phyloP scores from a whole-genome alignment of 30 jellyfish, hydroid and myxozoan genomes.

The Morbakka virulenta region DNA sequence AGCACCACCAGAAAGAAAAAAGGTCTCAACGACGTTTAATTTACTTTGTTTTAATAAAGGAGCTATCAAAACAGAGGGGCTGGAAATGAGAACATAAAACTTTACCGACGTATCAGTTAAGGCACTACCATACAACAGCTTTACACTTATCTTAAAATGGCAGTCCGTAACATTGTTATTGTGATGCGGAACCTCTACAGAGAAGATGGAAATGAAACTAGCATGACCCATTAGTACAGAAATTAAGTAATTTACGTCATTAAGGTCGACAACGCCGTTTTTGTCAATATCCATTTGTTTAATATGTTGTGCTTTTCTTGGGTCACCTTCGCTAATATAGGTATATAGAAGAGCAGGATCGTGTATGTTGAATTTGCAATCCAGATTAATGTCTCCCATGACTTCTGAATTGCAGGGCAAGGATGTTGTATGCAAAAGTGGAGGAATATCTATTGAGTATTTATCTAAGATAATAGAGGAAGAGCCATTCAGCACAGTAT shows the following conservation, averaged over 20 bases:
- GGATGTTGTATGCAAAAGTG: slow-evolving; percentile 25
- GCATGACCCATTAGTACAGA: slow-evolving; percentile 40
- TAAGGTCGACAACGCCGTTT: slow-evolving; percentile 47
- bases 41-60: slow-evolving; percentile 32
- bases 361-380: slow-evolving; percentile 51
- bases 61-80: slow-evolving; percentile 1
- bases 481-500: slow-evolving; percentile 5
- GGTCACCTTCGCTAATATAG: slow-evolving; percentile 44
- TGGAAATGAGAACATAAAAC: slow-evolving; percentile 27
- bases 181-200: slow-evolving; percentile 23
- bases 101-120: slow-evolving; percentile 34
- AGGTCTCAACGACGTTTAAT: slow-evolving; percentile 14
- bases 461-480: slow-evolving; percentile 44
- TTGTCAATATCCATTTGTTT: slow-evolving; percentile 55
- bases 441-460: slow-evolving; percentile 44
- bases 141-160: slow-evolving; percentile 37
- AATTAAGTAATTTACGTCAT: slow-evolving; percentile 33
- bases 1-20: slow-evolving; percentile 11
- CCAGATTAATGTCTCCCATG: slow-evolving; percentile 68
- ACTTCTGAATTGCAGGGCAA: slow-evolving; percentile 26
- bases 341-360: slow-evolving; percentile 77
- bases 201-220: slow-evolving; percentile 17
- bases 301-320: not conserved
- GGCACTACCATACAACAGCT: slow-evolving; percentile 10
- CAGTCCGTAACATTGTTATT: slow-evolving; percentile 21